Evolutionary conservation across 2,888 invertebrate genomes (phyloP).

Genomic region (Volucella inanis): DNA sequence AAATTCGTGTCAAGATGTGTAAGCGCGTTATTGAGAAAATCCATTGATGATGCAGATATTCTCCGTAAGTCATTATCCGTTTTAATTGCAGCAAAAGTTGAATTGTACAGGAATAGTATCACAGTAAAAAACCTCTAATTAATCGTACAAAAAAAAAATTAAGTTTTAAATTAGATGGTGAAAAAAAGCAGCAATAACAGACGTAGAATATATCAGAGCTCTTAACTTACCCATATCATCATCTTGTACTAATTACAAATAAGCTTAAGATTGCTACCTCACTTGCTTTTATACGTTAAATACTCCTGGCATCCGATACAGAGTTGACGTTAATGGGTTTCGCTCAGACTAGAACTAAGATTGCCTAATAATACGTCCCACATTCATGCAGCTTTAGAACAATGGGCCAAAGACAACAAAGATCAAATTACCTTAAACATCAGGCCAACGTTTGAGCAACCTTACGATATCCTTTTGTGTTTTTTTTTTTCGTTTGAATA

Average conservation of each 20-base stretch:
- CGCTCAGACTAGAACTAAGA: slow-evolving; percentile 53
- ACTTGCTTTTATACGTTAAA: slow-evolving; percentile 55
- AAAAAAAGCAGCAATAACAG: not conserved
- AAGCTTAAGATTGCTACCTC: slow-evolving; percentile 15
- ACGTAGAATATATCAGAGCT: not conserved
- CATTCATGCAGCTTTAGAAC: slow-evolving; percentile 67
- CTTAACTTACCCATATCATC: slow-evolving; percentile 72
- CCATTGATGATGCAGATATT: slow-evolving; percentile 28
- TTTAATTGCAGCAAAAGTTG: slow-evolving; percentile 24
- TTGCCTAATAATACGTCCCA: slow-evolving; percentile 68
- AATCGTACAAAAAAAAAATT: slow-evolving; percentile 13
- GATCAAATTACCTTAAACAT: slow-evolving; percentile 78
- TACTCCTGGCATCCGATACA: not conserved
- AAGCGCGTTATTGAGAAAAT: slow-evolving; percentile 25
- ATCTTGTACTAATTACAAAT: slow-evolving; percentile 71
- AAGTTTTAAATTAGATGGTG: not conserved
- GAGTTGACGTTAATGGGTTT: slow-evolving; percentile 68
- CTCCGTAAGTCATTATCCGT: slow-evolving; percentile 45
- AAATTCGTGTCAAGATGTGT: slow-evolving; percentile 7
- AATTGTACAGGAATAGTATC: slow-evolving; percentile 56
- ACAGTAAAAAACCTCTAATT: slow-evolving; percentile 56
- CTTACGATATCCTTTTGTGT: slow-evolving; percentile 63
- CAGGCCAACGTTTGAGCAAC: slow-evolving; percentile 60
- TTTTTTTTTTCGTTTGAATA: slow-evolving; percentile 20
- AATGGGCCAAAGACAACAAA: slow-evolving; percentile 69